Percentiles rank a stretch among this genome's conserved stretches.
These are phyloP conservation scores for Falco biarmicus DNA, from an alignment of 2,797 vertebrate genomes.

Conservation along the genomic window DNA sequence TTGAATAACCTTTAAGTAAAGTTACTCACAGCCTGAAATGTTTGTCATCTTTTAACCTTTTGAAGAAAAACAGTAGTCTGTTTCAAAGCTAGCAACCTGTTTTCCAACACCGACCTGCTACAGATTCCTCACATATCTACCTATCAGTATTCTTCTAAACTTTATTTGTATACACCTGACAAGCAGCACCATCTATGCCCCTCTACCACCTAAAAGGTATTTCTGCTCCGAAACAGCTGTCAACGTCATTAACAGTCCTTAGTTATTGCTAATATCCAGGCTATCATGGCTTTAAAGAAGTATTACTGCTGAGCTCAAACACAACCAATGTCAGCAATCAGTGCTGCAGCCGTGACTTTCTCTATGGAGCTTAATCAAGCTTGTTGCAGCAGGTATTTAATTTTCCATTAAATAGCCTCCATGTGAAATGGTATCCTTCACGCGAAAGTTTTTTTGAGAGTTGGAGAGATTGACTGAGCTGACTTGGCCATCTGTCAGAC, in stretches of 20 bases:
- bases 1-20: not conserved
- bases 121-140: not conserved
- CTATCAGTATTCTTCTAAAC: not conserved
- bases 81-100: not conserved
- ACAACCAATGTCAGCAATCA: not conserved
- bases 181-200: not conserved
- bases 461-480: not conserved
- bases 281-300: not conserved
- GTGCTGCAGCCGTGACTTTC: not conserved
- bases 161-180: not conserved
- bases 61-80: not conserved
- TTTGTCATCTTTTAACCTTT: not conserved
- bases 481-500: not conserved
- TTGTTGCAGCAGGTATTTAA: not conserved
- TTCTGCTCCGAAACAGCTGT: not conserved
- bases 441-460: not conserved
- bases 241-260: not conserved
- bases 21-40: accelerated
- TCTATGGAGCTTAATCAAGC: not conserved
- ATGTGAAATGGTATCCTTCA: not conserved
- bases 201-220: not conserved
- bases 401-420: slow-evolving; percentile 22
- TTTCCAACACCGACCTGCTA: not conserved
- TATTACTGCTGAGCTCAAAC: not conserved
- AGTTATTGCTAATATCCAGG: not conserved